Evolutionary conservation across 2,113 vertebrate species (phyloP).

Genomic region (Catagonus wagneri): DNA sequence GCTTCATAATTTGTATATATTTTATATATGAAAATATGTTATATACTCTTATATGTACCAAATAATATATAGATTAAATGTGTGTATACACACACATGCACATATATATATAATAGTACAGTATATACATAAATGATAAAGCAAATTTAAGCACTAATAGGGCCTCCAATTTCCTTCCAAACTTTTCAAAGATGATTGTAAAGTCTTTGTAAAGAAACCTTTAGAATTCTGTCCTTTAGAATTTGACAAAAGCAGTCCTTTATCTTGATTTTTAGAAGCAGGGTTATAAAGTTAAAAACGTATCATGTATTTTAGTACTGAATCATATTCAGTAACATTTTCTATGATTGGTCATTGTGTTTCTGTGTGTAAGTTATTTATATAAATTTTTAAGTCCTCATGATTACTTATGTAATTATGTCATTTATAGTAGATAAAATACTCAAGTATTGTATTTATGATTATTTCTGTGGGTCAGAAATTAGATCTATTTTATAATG

Average conservation of each 20-base stretch:
- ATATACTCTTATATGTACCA: background rate
- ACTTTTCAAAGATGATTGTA: background rate
- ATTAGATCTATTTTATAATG: slow-evolving; percentile 61
- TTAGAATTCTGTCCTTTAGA: slow-evolving; percentile 29
- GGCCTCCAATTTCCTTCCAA: background rate
- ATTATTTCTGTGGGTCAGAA: background rate
- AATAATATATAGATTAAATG: background rate
- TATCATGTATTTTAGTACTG: slow-evolving; percentile 25
- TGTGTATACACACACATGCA: background rate
- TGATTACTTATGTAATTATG: slow-evolving; percentile 3
- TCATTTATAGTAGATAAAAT: slow-evolving; percentile 48
- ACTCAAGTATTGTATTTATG: background rate
- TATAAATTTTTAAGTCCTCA: background rate
- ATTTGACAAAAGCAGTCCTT: background rate
- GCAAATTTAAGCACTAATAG: slow-evolving; percentile 32
- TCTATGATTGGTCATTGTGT: slow-evolving; percentile 22
- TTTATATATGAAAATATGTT: background rate
- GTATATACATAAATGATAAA: background rate
- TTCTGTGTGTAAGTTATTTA: slow-evolving; percentile 21
- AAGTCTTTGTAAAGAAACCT: slow-evolving; percentile 48
- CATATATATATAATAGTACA: background rate
- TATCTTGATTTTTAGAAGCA: slow-evolving; percentile 45
- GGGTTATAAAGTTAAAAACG: slow-evolving; percentile 26
- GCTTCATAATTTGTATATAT: slow-evolving; percentile 12
- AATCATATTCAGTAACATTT: slow-evolving; percentile 24